Evolutionary conservation across 64 coral and sea anemone species (phyloP).

Genomic region (Trachythela sp.): DNA sequence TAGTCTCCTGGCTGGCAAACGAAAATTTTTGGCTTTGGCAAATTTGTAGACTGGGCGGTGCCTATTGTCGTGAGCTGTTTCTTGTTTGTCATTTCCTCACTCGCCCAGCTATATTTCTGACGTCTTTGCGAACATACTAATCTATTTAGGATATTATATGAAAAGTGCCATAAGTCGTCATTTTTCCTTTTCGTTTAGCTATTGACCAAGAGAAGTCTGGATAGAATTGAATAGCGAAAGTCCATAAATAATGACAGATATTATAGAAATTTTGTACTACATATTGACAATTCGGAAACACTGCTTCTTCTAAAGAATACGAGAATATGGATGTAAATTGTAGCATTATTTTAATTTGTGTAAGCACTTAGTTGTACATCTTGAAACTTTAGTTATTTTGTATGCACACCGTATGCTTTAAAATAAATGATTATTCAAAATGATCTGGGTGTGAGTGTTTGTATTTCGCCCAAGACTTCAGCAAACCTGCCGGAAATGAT

Average conservation of each 20-base stretch:
- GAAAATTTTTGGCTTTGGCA: not conserved
- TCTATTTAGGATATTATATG: too few species aligned
- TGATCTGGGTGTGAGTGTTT: not conserved
- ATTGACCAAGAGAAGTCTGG: not conserved
- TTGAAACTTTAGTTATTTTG: not conserved
- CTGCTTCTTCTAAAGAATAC: not conserved
- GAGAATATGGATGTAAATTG: not conserved
- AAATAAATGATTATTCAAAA: not conserved
- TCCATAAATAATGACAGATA: not conserved
- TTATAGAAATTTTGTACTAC: not conserved
- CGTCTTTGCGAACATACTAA: not conserved
- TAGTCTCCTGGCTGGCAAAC: not conserved
- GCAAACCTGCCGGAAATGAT: not conserved
- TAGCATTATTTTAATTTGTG: not conserved
- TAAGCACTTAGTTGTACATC: not conserved
- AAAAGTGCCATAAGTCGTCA: too few species aligned
- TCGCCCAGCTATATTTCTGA: not conserved
- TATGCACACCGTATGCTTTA: not conserved
- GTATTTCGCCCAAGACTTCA: not conserved
- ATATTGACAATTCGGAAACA: not conserved
- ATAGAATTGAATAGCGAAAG: not conserved
- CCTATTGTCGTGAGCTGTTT: not conserved
- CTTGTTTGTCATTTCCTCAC: not conserved
- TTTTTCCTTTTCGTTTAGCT: not conserved
- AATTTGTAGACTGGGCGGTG: slow-evolving; percentile 17